phyloP scores from a whole-genome alignment of 1,140 invertebrate genomes.

The Eubasilissa regina region DNA sequence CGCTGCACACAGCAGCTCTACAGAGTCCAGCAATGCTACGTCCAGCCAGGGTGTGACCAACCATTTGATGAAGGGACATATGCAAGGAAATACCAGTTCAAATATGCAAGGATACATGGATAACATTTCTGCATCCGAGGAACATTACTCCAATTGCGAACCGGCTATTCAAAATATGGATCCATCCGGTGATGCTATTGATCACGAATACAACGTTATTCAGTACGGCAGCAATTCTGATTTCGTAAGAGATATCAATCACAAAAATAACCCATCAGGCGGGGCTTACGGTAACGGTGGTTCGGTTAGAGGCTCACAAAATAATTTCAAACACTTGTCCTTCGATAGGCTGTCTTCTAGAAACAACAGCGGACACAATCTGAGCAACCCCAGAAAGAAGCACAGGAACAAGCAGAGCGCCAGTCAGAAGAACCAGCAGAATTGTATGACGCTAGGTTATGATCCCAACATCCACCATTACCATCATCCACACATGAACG shows the following conservation, averaged over 20 bases:
- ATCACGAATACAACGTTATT: constrained; percentile 72
- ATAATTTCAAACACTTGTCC: constrained; percentile 72
- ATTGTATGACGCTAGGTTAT: constrained; percentile 71
- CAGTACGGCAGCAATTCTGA: constrained; percentile 71
- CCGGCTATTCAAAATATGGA: constrained; percentile 70
- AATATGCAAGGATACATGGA: constrained; percentile 68
- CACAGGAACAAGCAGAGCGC: constrained; percentile 68
- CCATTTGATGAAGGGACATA: constrained; percentile 71
- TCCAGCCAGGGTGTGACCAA: constrained; percentile 71
- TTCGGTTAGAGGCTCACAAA: constrained; percentile 68
- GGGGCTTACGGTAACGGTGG: constrained; percentile 60
- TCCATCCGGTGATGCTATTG: constrained; percentile 65
- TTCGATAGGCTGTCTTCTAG: constrained; percentile 70
- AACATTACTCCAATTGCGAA: constrained; percentile 72
- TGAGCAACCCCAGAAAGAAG: constrained; percentile 70
- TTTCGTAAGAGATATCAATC: constrained; percentile 69
- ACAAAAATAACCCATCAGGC: constrained; percentile 64
- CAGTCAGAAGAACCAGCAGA: constrained; percentile 70
- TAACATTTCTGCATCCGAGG: constrained; percentile 68
- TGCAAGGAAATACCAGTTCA: constrained; percentile 35
- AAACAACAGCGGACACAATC: constrained; percentile 64
- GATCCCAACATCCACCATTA: constrained; percentile 69
- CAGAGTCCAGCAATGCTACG: constrained; percentile 70
- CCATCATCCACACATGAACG: constrained; percentile 69
- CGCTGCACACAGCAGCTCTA: constrained; percentile 71